These are phyloP conservation scores for Creontiades dilutus DNA, from an alignment of 2,888 invertebrate genomes.

Conservation along the genomic window DNA sequence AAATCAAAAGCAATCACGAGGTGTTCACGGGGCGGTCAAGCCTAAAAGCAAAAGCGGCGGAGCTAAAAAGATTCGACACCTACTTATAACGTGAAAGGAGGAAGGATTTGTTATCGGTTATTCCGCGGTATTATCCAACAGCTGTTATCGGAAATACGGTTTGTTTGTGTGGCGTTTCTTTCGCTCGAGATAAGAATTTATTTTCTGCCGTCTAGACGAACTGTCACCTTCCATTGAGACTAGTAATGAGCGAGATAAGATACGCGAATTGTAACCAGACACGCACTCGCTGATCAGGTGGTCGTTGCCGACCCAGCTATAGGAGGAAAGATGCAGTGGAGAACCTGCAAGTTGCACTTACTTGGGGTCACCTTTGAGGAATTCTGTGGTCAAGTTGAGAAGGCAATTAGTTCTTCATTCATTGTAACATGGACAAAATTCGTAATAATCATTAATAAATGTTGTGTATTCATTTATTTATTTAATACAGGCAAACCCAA, in stretches of 20 bases:
- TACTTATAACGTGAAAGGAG: too few species aligned
- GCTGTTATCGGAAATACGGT: too few species aligned
- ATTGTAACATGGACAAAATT: too few species aligned
- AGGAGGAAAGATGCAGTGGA: background rate
- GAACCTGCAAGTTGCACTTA: background rate
- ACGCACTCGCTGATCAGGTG: background rate
- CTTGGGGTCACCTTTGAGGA: background rate
- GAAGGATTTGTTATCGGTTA: too few species aligned
- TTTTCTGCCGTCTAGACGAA: background rate
- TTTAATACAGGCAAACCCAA: too few species aligned
- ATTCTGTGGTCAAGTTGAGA: background rate
- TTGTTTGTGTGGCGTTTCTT: background rate
- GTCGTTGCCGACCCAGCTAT: background rate
- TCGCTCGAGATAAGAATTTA: background rate
- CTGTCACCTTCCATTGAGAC: background rate
- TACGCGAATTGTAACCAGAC: background rate
- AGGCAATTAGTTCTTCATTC: background rate
- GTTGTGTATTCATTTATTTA: too few species aligned
- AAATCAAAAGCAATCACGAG: too few species aligned
- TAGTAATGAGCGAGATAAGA: background rate
- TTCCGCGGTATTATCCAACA: too few species aligned
- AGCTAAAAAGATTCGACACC: too few species aligned
- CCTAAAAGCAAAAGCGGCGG: too few species aligned
- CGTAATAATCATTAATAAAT: too few species aligned
- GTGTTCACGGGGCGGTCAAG: too few species aligned